Percentiles rank a stretch among this genome's conserved stretches.
Conservation (phyloP, 2,113 vertebrate species). For the Nesoenas mayeri region DNA sequence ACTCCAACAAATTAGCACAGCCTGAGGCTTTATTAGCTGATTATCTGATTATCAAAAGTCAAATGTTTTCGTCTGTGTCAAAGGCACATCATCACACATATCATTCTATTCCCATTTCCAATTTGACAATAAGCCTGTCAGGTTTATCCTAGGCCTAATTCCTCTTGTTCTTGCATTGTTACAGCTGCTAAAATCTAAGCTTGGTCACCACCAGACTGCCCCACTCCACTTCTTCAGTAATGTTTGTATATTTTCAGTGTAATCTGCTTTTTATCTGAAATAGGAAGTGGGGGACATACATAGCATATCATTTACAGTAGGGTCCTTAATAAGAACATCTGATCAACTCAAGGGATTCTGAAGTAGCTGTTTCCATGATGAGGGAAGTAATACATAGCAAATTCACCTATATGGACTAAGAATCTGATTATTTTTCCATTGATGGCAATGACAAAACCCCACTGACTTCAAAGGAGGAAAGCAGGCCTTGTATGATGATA, state of each 20-base stretch:
- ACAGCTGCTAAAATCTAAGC: not conserved
- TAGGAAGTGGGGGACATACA: not conserved
- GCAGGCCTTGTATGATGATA: not conserved
- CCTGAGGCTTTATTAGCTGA: slow-evolving; percentile 47
- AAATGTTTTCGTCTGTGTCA: slow-evolving; percentile 46
- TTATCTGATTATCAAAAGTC: slow-evolving; percentile 57
- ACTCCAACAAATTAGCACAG: slow-evolving; percentile 56
- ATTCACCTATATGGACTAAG: not conserved
- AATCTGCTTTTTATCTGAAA: slow-evolving; percentile 18
- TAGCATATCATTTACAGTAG: not conserved
- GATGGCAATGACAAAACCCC: not conserved
- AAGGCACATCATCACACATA: slow-evolving; percentile 46
- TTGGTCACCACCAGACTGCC: not conserved
- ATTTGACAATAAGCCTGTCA: slow-evolving; percentile 16
- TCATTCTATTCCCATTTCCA: slow-evolving; percentile 1
- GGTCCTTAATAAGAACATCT: not conserved
- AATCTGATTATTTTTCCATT: not conserved
- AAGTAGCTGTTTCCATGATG: slow-evolving; percentile 23
- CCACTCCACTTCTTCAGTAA: not conserved
- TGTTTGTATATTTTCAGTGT: not conserved
- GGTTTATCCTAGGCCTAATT: not conserved
- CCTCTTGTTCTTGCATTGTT: not conserved
- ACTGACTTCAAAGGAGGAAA: slow-evolving; percentile 60
- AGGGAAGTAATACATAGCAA: not conserved
- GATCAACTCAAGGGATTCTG: not conserved